phyloP scores from a whole-genome alignment of 2,888 invertebrate genomes.

The Drosophila stalkeri region DNA sequence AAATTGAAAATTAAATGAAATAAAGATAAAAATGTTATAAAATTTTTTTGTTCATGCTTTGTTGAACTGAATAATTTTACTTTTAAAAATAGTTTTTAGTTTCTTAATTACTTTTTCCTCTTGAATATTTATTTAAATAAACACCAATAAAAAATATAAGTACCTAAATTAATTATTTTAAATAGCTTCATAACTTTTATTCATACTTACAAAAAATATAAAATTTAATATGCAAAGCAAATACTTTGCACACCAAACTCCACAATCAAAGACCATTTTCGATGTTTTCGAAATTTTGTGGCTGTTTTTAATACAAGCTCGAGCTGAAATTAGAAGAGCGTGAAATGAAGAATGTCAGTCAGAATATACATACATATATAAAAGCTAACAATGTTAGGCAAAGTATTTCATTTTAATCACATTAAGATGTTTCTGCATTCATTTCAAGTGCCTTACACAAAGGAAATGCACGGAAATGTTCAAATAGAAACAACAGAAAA shows the following conservation, averaged over 20 bases:
- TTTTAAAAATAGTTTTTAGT: too few relatives aligned
- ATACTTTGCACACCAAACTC: constrained; percentile 89
- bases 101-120: background rate
- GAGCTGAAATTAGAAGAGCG: constrained; percentile 55
- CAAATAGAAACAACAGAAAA: constrained; percentile 33
- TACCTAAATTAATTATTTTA: background rate
- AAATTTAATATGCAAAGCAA: constrained; percentile 90
- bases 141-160: background rate
- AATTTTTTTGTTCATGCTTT: background rate
- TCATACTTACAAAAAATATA: constrained; percentile 89
- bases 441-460: constrained; percentile 49
- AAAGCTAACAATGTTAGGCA: background rate
- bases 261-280: constrained; percentile 87
- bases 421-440: constrained; percentile 52
- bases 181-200: background rate
- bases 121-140: background rate
- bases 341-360: constrained; percentile 9
- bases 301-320: constrained; percentile 52
- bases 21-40: background rate
- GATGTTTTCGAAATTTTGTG: constrained; percentile 74
- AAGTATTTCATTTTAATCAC: constrained; percentile 46
- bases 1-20: background rate
- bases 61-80: background rate
- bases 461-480: constrained; percentile 42
- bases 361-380: constrained; percentile 2